Evolutionary conservation across 2,113 vertebrate species (phyloP).

Genomic region (Dasyurus viverrinus): DNA sequence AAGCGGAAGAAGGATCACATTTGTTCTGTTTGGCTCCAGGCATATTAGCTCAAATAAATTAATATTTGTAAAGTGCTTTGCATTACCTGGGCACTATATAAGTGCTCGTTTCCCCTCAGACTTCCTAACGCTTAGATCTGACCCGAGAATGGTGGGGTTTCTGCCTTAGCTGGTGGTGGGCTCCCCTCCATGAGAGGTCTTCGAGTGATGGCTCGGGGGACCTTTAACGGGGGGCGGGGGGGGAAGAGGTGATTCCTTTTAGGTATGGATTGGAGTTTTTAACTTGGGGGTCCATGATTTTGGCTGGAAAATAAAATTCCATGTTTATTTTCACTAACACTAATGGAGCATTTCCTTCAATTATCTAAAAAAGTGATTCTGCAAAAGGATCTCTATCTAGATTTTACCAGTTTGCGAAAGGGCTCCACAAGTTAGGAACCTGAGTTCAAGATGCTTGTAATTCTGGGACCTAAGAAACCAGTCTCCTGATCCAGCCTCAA

Average conservation of each 20-base stretch:
- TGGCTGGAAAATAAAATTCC: background rate
- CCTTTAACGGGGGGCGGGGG: no score
- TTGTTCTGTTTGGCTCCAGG: background rate
- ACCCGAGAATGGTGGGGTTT: no score
- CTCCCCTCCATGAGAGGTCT: background rate
- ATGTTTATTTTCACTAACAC: background rate
- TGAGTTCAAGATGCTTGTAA: background rate
- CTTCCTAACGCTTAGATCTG: background rate
- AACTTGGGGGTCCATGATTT: background rate
- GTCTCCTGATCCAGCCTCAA: background rate
- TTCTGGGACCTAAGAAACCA: background rate
- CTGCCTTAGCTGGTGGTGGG: background rate
- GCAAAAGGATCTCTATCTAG: background rate
- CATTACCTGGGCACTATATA: background rate
- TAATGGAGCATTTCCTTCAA: background rate
- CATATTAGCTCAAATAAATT: background rate
- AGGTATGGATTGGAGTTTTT: no score
- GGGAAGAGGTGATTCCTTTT: no score
- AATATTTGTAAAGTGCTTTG: background rate
- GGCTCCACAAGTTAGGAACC: background rate
- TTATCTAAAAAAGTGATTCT: background rate
- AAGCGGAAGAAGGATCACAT: background rate
- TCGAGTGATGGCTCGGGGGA: background rate
- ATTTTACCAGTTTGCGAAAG: background rate
- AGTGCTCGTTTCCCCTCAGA: background rate